Conservation (phyloP, 2,113 vertebrate genomes). For the Passer montanus region DNA sequence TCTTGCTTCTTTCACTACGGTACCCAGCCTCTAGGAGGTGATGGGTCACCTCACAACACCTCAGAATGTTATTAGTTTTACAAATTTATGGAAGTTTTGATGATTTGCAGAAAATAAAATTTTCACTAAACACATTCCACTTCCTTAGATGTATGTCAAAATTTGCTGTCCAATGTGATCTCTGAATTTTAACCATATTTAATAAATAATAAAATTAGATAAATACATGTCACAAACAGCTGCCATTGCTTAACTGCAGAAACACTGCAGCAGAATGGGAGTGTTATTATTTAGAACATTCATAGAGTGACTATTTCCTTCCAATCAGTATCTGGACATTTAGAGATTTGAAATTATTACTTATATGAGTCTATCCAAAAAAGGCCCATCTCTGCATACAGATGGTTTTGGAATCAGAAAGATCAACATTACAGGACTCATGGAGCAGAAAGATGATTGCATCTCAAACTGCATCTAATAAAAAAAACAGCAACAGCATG, state of each 20-base stretch:
- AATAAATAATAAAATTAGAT: neutral
- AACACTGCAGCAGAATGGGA: neutral
- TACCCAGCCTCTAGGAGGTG: neutral
- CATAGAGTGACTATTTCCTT: neutral
- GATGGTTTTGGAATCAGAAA: neutral
- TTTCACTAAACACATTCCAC: neutral
- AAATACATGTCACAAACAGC: neutral
- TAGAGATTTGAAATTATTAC: neutral
- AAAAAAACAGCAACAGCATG: neutral
- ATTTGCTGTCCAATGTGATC: neutral
- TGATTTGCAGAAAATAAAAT: neutral
- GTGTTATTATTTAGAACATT: fast-evolving
- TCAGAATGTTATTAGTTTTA: neutral
- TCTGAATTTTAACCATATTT: neutral
- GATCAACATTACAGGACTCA: neutral
- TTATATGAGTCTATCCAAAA: neutral
- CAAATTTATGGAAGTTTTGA: neutral
- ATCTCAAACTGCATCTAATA: neutral
- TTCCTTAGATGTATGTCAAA: neutral
- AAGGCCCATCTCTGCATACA: neutral
- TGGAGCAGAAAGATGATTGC: neutral
- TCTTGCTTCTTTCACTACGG: neutral
- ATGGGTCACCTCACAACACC: neutral
- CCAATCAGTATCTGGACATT: neutral
- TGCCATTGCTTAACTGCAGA: neutral